These are phyloP conservation scores for Hystrix cristata DNA, from an alignment of 2,113 vertebrate genomes.

Conservation along the genomic window DNA sequence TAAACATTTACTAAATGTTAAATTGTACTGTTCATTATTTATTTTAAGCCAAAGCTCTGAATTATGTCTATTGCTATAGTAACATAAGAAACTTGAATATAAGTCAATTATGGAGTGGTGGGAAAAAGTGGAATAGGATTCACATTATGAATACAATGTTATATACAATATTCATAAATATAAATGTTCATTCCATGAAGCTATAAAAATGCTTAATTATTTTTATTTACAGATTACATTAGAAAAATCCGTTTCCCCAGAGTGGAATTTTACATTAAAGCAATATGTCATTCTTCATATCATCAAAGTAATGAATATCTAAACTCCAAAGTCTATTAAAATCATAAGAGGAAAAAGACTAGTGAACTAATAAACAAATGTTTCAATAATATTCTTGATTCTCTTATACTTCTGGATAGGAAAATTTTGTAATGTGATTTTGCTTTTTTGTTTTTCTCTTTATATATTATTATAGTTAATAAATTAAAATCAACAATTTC, in stretches of 20 bases:
- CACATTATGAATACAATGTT: not conserved
- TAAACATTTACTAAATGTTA: not conserved
- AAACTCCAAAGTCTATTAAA: not conserved
- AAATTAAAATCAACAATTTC: not conserved
- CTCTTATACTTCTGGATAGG: not conserved
- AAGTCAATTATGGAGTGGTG: not conserved
- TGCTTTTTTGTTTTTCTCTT: not conserved
- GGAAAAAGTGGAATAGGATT: not conserved
- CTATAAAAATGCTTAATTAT: not conserved
- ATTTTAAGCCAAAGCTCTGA: constrained; percentile 6
- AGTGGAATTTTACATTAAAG: constrained; percentile 2
- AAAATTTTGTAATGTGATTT: not conserved
- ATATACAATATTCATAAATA: constrained; percentile 1
- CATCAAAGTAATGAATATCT: not conserved
- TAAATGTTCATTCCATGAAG: not conserved
- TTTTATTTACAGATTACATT: not conserved
- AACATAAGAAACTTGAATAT: not conserved
- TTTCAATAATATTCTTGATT: not conserved
- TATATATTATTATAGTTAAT: not conserved
- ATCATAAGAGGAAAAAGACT: not conserved
- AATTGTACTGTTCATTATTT: not conserved
- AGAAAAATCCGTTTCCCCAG: not conserved
- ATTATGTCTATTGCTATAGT: not conserved
- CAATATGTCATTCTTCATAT: not conserved
- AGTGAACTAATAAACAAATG: not conserved